Percentiles rank a stretch among this genome's conserved stretches.
These are phyloP conservation scores for Piprites chloris DNA, from an alignment of 2,113 vertebrate genomes.

Conservation along the genomic window DNA sequence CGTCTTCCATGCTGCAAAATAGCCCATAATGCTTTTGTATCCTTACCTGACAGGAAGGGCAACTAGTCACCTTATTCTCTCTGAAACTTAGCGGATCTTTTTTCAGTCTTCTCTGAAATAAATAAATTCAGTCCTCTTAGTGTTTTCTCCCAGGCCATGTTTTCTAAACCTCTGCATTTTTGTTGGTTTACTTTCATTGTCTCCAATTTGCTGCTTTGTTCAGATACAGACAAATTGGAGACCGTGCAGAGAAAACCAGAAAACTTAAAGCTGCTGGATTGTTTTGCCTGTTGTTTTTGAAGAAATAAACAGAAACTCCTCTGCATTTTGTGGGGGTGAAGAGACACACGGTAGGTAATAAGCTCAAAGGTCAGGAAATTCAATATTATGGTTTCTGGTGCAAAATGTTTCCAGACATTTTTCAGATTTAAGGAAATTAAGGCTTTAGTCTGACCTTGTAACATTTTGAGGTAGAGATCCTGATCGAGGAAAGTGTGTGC, in stretches of 20 bases:
- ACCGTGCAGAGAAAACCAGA: not conserved
- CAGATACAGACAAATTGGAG: not conserved
- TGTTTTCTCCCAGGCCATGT: not conserved
- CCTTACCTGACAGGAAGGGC: not conserved
- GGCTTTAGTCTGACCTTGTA: not conserved
- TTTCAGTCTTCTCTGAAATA: not conserved
- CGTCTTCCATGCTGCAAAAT: not conserved
- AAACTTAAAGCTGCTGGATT: not conserved
- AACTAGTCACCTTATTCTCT: not conserved
- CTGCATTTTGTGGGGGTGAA: not conserved
- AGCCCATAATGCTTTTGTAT: not conserved
- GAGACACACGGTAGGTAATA: not conserved
- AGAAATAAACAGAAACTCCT: not conserved
- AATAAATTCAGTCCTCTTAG: conserved; percentile 23
- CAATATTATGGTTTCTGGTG: not conserved
- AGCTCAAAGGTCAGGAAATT: not conserved
- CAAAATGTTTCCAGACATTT: not conserved
- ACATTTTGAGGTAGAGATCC: not conserved
- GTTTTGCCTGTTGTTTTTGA: not conserved
- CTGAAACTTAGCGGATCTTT: not conserved
- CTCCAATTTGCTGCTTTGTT: not conserved
- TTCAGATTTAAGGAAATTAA: not conserved
- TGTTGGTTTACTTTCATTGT: not conserved
- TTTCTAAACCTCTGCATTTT: not conserved
- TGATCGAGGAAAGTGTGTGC: not conserved